Base-by-base conservation (phyloP, 2,113 vertebrate genomes). In the Ardeotis arabs region DNA sequence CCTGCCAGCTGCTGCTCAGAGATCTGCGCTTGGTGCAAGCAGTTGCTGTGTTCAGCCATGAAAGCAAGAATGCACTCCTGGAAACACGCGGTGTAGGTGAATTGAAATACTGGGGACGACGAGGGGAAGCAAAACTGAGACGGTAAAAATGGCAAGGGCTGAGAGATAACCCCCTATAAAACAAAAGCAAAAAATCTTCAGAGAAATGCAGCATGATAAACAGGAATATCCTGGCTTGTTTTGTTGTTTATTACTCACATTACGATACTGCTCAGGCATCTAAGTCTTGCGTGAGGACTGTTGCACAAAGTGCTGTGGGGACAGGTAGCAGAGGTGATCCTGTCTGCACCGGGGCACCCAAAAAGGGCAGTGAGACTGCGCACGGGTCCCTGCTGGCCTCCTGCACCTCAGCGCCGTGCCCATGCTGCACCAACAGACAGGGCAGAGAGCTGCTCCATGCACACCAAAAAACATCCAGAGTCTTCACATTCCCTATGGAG, bases 341-440 rank as follows among this genome's bases (percentile, higher is more conserved):
- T 59, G 39, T 2, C 67, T 72, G 23, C 49, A 18, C 37, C 69
- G 23, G 55, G 29, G 9, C 62, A 47, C 20, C 60, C 14, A 3
- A 6, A 31, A 45, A 62, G 49, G 37, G 25, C 73, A 50, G 15
- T 2, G 58, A 59, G 41, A 14, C 58, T 23, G 20, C 7, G 8
- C 41, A 6, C 3, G 0, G 25, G 3, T 47, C 52, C 6, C 1
- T 28, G 29, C 59, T 69, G 44, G 12, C 33, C 37, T 56, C 22
- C n/a, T 63, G 76, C 44, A 22, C 7, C 64, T 41, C 85, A 15
- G 39, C 6, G 1, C 47, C n/a, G 0, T 18, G 62, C 31, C 41
- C 2, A 0, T 79, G 18, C 31, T 60, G 53, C 59, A 12, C 39
- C 1, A 1, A 11, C 0, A 1, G 41, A 24, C 0, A 0, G 14